A percentile compares a stretch with the other conserved stretches of the same genome.
These are phyloP conservation scores for Tribolium castaneum DNA, from an alignment of 1,140 invertebrate species.

Conservation along the genomic window DNA sequence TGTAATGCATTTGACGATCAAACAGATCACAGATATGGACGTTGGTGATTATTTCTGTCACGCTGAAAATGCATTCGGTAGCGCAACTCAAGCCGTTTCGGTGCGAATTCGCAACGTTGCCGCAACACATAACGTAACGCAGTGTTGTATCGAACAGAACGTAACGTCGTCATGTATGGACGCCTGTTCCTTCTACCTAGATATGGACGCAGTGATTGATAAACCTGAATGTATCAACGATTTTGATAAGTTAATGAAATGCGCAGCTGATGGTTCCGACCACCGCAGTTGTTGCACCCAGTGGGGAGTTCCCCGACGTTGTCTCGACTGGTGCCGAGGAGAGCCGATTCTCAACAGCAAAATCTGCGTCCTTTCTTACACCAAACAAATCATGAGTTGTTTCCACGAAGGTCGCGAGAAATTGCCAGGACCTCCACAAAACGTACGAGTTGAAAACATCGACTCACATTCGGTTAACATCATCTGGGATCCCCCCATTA, in stretches of 20 bases:
- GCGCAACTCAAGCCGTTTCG: conserved; percentile 75
- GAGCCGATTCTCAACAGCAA: conserved; percentile 72
- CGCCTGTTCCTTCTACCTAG: conserved; percentile 82
- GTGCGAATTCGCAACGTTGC: conserved; percentile 74
- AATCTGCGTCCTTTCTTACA: conserved; percentile 77
- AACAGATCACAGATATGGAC: conserved; percentile 75
- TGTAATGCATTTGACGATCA: conserved; percentile 78
- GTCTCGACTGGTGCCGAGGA: conserved; percentile 81
- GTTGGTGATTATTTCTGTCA: conserved; percentile 84
- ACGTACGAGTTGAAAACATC: conserved; percentile 73
- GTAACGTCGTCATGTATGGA: conserved; percentile 79
- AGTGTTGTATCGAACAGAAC: conserved; percentile 81
- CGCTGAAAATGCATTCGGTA: conserved; percentile 83
- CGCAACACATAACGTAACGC: conserved; percentile 75
- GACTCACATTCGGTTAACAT: conserved; percentile 71
- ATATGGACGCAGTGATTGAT: conserved; percentile 83
- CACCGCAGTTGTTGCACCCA: conserved; percentile 83
- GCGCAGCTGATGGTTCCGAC: conserved; percentile 83
- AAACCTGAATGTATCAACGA: conserved; percentile 81
- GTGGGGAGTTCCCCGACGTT: conserved; percentile 77
- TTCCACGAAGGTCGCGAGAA: conserved; percentile 82
- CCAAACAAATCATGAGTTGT: conserved; percentile 80
- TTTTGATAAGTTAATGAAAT: conserved; percentile 87
- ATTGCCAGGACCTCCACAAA: conserved; percentile 82
- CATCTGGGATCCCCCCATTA: conserved; percentile 80